A percentile compares a stretch with the other conserved stretches of the same genome.
phyloP scores from a whole-genome alignment of 2,797 vertebrate species.

The Atherinosoma microstoma region DNA sequence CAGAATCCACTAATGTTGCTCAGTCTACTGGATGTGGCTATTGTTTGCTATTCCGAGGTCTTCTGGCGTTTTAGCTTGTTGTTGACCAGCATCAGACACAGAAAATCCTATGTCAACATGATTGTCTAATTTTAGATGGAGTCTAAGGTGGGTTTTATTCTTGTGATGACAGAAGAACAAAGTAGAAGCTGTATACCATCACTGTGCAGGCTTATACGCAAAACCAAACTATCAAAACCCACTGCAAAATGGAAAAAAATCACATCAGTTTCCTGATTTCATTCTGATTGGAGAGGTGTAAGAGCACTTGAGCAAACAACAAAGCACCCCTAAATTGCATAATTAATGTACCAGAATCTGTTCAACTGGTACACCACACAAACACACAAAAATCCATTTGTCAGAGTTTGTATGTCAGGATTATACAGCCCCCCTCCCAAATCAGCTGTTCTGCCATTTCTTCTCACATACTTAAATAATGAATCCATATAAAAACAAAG shows the following conservation, averaged over 20 bases:
- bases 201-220: constrained; percentile 12
- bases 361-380: constrained; percentile 10
- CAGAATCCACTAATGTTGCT: not conserved
- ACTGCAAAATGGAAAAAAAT: constrained; percentile 8
- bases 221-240: constrained; percentile 12
- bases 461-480: constrained; percentile 25
- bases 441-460: constrained; percentile 15
- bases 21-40: not conserved
- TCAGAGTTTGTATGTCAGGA: constrained; percentile 6
- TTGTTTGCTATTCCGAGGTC: constrained; percentile 1
- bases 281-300: not conserved
- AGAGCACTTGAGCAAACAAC: not conserved
- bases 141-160: not conserved
- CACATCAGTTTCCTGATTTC: not conserved
- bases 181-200: no score
- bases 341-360: constrained; percentile 31
- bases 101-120: not conserved
- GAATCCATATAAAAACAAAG: constrained; percentile 23
- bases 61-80: not conserved
- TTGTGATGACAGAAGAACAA: not conserved
- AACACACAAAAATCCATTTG: not conserved
- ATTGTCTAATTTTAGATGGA: not conserved
- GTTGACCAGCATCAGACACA: not conserved
- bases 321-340: not conserved
- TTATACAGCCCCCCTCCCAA: constrained; percentile 20